phyloP scores from a whole-genome alignment of 2,888 invertebrate species.

The Apeira syringaria region DNA sequence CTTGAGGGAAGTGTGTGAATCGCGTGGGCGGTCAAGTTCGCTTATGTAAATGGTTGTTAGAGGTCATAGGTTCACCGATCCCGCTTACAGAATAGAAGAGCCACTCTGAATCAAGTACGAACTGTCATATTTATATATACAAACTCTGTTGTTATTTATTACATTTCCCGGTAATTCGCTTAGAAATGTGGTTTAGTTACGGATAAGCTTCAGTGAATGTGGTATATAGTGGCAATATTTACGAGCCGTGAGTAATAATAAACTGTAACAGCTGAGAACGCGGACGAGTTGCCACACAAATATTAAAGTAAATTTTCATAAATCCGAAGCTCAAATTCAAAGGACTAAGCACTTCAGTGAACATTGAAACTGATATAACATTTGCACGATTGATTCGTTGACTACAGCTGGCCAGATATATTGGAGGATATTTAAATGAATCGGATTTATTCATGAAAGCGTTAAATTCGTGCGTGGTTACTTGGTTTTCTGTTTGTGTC shows the following conservation, averaged over 20 bases:
- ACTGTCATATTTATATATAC: slow-evolving; percentile 20
- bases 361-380: slow-evolving; percentile 3
- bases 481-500: slow-evolving; percentile 9
- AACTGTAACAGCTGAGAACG: slow-evolving; percentile 34
- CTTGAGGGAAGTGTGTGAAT: slow-evolving; percentile 43
- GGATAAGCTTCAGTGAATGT: slow-evolving; percentile 39
- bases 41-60: slow-evolving; percentile 63
- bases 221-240: slow-evolving; percentile 37
- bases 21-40: slow-evolving; percentile 76
- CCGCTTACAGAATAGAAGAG: slow-evolving; percentile 51
- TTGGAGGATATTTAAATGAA: neutral
- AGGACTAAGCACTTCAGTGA: slow-evolving; percentile 6
- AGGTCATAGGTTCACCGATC: slow-evolving; percentile 66
- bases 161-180: slow-evolving; percentile 58
- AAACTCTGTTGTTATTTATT: slow-evolving; percentile 49
- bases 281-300: slow-evolving; percentile 28
- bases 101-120: slow-evolving; percentile 60
- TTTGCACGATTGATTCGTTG: slow-evolving; percentile 4
- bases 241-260: slow-evolving; percentile 35
- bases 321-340: neutral
- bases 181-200: slow-evolving; percentile 54
- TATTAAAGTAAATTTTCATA: slow-evolving; percentile 26
- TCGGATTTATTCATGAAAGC: neutral
- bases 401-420: slow-evolving; percentile 1
- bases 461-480: neutral